Evolutionary conservation across 2,797 vertebrate genomes (phyloP), one percentile per base, ranked within the genome.

Genomic region (Rhabdomys pumilio): DNA sequence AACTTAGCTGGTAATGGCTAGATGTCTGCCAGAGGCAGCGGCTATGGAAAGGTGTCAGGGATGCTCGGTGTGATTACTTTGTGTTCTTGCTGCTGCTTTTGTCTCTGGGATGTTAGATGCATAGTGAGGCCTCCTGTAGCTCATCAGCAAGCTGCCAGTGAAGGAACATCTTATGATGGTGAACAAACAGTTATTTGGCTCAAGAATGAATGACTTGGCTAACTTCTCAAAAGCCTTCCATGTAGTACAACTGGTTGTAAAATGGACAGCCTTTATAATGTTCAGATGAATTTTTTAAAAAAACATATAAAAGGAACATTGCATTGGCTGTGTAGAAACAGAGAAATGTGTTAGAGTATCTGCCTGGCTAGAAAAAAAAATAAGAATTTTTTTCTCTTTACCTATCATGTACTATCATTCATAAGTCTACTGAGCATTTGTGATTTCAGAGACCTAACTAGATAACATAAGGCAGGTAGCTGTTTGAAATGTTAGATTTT

Each of bases 401-500:
- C 6, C 10, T 85, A 2, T 82, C 38, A 61, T 84, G 87, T 89
- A 79, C 26, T 85, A 34, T 91, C 41, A 57, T 65, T 12, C 15
- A 26, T 44, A 84, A 96, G 63, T 96, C 9, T 79, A 91, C 96
- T 77, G n/a, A 96, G 61, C 77, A 76, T 14, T 61, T 93, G 7
- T 15, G 22, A 61, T 91, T 95, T 90, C 44, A 94, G 31, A 90
- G 88, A 75, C 47, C 90, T 92, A 22, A 96, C 81, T 88, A 94
- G 59, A 38, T 47, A 90, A 38, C 57, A 86, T 82, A 93, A 82
- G 38, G 69, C 50, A 31, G 15, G n/a, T 72, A 86, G 95, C 41
- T 41, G 34, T 81, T 96, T 96, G 94, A 91, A 89, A 65, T 72
- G 55, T 90, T 97, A 44, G 81, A 89, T 95, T 96, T 98, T 83